phyloP scores from a whole-genome alignment of 2,797 vertebrate genomes.

The Helarctos malayanus region DNA sequence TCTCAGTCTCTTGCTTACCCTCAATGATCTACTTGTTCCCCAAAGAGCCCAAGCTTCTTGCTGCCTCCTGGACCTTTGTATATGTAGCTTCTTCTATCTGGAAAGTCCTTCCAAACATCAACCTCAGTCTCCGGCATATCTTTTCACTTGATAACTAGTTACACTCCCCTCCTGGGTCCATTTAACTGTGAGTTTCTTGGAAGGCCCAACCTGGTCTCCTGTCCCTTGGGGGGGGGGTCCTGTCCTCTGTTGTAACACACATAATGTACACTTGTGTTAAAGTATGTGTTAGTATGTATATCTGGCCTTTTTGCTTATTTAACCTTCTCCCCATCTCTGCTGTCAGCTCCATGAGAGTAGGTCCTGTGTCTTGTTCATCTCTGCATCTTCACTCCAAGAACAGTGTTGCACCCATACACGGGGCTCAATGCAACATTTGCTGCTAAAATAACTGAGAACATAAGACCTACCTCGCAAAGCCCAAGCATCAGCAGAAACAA shows the following conservation, averaged over 20 bases:
- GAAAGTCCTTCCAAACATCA: neutral
- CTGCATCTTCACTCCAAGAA: neutral
- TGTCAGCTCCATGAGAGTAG: neutral
- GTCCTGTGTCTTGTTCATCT: neutral
- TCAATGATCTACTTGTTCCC: neutral
- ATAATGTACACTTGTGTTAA: neutral
- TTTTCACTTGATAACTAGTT: neutral
- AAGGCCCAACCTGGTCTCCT: neutral
- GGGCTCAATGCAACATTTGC: neutral
- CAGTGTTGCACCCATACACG: neutral
- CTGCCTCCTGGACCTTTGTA: neutral
- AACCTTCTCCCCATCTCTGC: neutral
- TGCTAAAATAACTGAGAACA: neutral
- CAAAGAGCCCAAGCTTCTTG: neutral
- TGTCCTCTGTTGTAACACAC: neutral
- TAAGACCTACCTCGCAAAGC: neutral
- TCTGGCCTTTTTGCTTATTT: neutral
- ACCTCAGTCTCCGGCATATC: neutral
- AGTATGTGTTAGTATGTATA: neutral
- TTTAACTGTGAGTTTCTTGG: neutral
- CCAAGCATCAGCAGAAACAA: slow-evolving; percentile 9
- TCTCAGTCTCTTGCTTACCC: neutral
- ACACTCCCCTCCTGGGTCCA: neutral
- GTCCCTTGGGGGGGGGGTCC: neutral
- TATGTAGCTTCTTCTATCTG: neutral